Percentiles rank a stretch among this genome's conserved stretches.
phyloP scores from a whole-genome alignment of 2,888 invertebrate species.

The Heliconius charithonia region DNA sequence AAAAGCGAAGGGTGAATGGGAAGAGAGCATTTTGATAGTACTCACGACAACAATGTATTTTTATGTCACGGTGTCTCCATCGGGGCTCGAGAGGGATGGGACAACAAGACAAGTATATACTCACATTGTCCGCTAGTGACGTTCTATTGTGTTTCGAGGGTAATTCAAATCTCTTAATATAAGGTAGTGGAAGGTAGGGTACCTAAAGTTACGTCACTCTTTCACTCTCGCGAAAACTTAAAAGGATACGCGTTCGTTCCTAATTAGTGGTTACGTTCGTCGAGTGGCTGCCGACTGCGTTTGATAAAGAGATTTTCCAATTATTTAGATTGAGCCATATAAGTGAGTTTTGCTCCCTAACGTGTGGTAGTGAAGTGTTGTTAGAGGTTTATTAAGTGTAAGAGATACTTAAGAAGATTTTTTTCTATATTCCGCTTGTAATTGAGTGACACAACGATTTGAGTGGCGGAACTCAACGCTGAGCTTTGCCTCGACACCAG shows the following conservation, averaged over 20 bases:
- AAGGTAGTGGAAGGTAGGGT: constrained; percentile 24
- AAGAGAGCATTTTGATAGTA: constrained; percentile 49
- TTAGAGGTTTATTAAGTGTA: neutral
- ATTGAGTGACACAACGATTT: too few relatives aligned
- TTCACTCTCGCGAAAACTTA: constrained; percentile 27
- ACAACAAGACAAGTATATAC: constrained; percentile 37
- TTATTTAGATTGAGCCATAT: constrained; percentile 25
- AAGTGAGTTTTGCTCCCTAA: neutral
- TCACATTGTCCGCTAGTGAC: constrained; percentile 56
- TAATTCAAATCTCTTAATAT: constrained; percentile 48
- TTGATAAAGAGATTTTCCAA: constrained; percentile 30
- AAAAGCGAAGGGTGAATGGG: constrained; percentile 37
- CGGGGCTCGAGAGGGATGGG: constrained; percentile 45
- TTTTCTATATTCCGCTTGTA: too few relatives aligned
- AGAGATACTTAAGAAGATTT: neutral
- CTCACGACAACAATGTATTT: constrained; percentile 62
- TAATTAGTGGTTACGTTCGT: constrained; percentile 30
- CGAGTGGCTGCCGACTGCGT: constrained; percentile 20
- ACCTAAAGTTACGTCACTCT: constrained; percentile 26
- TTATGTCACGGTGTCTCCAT: constrained; percentile 56
- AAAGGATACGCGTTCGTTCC: constrained; percentile 23
- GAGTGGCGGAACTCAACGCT: too few relatives aligned
- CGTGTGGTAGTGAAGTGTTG: neutral
- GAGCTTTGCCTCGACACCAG: too few relatives aligned
- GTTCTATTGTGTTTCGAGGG: constrained; percentile 63